Conservation (phyloP, 2,888 invertebrate species). For the Drosophila histrio region DNA sequence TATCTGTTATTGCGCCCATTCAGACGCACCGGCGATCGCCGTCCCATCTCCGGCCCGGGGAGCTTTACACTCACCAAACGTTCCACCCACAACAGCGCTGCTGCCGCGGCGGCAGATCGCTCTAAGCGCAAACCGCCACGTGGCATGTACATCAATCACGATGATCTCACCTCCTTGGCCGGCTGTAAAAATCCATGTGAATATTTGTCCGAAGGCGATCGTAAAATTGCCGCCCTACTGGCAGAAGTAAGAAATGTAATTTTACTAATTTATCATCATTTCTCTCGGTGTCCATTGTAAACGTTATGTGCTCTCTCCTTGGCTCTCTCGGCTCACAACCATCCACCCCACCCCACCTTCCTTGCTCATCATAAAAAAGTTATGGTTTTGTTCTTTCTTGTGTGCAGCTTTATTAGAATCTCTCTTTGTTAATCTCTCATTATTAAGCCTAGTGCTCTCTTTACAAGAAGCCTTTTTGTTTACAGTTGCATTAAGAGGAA, state of each 20-base stretch:
- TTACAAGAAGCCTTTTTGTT: no score
- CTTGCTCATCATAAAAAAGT: background rate
- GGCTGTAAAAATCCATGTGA: constrained; percentile 86
- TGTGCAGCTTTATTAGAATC: background rate
- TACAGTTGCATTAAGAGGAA: no score
- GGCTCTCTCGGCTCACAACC: background rate
- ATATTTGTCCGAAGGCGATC: constrained; percentile 95
- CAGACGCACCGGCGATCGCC: constrained; percentile 92
- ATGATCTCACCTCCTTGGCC: constrained; percentile 96
- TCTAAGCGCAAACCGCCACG: constrained; percentile 95
- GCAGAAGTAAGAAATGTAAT: constrained; percentile 92
- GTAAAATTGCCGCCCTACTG: constrained; percentile 96
- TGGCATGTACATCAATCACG: constrained; percentile 99
- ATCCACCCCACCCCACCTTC: background rate
- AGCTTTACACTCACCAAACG: constrained; percentile 77
- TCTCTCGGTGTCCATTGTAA: background rate
- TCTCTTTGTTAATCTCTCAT: background rate
- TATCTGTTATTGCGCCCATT: background rate
- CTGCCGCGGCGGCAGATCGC: constrained; percentile 82
- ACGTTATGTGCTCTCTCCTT: background rate
- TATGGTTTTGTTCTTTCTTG: background rate
- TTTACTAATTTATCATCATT: constrained; percentile 17
- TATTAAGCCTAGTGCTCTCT: no score
- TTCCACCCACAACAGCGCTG: constrained; percentile 78
- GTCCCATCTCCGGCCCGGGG: constrained; percentile 90